Percentiles rank a stretch among this genome's conserved stretches.
phyloP scores from a whole-genome alignment of 2,888 invertebrate genomes.

The Acrobasis consociella region DNA sequence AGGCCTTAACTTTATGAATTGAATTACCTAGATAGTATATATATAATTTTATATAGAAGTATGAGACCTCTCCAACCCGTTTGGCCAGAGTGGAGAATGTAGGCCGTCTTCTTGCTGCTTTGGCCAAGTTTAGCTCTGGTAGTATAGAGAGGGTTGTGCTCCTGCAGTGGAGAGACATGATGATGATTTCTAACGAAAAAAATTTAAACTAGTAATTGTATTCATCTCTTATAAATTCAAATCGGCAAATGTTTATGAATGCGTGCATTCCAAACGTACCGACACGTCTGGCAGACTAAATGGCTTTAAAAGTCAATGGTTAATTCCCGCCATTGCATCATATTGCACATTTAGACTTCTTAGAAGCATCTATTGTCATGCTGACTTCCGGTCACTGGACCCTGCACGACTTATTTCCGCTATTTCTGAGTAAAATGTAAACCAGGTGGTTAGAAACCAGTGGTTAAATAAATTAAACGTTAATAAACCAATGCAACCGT shows the following conservation, averaged over 20 bases:
- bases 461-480: not conserved
- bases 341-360: not conserved
- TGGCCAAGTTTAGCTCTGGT: no score
- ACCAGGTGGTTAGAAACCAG: not conserved
- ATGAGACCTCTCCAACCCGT: no score
- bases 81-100: no score
- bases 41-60: no score
- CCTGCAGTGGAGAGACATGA: no score
- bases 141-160: no score
- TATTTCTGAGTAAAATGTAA: not conserved
- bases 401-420: not conserved
- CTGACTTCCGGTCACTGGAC: conserved; percentile 2
- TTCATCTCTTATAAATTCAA: not conserved
- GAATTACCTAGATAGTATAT: no score
- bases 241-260: not conserved
- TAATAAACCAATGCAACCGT: not conserved
- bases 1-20: no score
- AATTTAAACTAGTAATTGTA: no score
- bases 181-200: no score
- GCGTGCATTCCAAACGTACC: not conserved
- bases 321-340: conserved; percentile 8
- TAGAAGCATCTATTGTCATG: conserved; percentile 3
- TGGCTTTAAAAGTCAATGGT: not conserved
- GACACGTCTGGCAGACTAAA: not conserved
- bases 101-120: no score